Evolutionary conservation across 1,140 invertebrate genomes (phyloP).

Genomic region (Saccostrea cuccullata): DNA sequence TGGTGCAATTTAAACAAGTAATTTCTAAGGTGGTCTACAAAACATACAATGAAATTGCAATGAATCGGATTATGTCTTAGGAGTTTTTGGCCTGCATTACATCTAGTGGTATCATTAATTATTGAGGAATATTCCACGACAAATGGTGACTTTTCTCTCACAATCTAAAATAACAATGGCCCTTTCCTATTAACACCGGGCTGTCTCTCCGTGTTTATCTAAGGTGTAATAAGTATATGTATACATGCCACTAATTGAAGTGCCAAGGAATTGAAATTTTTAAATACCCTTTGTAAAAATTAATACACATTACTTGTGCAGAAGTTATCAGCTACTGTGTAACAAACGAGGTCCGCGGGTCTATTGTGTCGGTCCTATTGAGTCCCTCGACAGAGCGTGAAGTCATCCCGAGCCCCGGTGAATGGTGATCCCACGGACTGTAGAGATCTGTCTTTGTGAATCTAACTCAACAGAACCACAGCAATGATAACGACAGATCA

Average conservation of each 20-base stretch:
- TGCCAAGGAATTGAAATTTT: slow-evolving; percentile 34
- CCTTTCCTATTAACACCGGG: background rate
- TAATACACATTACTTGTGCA: slow-evolving; percentile 15
- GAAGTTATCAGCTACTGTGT: slow-evolving; percentile 16
- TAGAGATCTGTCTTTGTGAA: background rate
- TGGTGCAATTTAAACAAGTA: background rate
- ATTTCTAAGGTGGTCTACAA: background rate
- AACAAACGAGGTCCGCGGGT: background rate
- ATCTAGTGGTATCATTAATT: slow-evolving; percentile 16
- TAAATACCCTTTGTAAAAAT: slow-evolving; percentile 12
- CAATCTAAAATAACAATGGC: background rate
- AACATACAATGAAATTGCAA: slow-evolving; percentile 1
- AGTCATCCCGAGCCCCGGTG: slow-evolving; percentile 10
- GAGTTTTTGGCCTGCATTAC: slow-evolving; percentile 4
- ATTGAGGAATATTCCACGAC: slow-evolving; percentile 41
- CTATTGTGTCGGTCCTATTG: background rate
- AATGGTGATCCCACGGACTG: slow-evolving; percentile 1
- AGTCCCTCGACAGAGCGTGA: background rate
- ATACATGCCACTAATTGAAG: background rate
- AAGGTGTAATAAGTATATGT: slow-evolving; percentile 11
- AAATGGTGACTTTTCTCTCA: slow-evolving; percentile 18
- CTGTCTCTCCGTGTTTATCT: background rate
- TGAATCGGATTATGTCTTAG: slow-evolving; percentile 6
- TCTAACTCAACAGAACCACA: background rate
- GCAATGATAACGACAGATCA: slow-evolving; percentile 1